Conservation (phyloP, 2,888 invertebrate genomes). For the Nephrocerus scutellatus region DNA sequence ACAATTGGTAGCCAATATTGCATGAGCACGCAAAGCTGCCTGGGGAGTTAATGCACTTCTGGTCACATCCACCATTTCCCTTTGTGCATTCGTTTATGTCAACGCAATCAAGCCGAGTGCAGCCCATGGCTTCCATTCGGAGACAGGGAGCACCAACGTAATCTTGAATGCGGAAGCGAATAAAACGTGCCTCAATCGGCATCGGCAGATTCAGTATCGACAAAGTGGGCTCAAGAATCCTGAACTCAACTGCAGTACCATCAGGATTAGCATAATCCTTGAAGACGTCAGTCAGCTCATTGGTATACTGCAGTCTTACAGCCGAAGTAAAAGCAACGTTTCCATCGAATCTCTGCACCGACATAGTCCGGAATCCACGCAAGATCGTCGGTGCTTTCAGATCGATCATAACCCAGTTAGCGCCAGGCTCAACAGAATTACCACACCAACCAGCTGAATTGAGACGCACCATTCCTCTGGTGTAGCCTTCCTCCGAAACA, state of each 20-base stretch:
- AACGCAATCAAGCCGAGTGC: slow-evolving; percentile 78
- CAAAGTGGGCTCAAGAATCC: slow-evolving; percentile 82
- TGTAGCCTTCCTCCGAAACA: slow-evolving; percentile 71
- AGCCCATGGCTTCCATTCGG: slow-evolving; percentile 87
- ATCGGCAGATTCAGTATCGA: slow-evolving; percentile 84
- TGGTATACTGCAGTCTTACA: slow-evolving; percentile 76
- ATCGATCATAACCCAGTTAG: slow-evolving; percentile 83
- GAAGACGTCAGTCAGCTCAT: slow-evolving; percentile 80
- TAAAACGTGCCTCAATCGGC: slow-evolving; percentile 83
- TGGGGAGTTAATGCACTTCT: slow-evolving; percentile 84
- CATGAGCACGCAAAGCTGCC: slow-evolving; percentile 85
- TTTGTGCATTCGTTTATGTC: slow-evolving; percentile 83
- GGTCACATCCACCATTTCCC: slow-evolving; percentile 87
- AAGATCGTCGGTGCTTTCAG: slow-evolving; percentile 82
- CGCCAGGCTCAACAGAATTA: slow-evolving; percentile 73
- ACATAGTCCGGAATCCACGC: slow-evolving; percentile 85
- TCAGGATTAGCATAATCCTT: slow-evolving; percentile 89
- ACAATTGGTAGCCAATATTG: slow-evolving; percentile 86
- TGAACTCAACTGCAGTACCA: slow-evolving; percentile 86
- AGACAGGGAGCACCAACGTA: slow-evolving; percentile 84
- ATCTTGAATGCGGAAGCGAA: slow-evolving; percentile 80
- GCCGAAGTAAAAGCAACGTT: slow-evolving; percentile 85
- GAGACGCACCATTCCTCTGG: slow-evolving; percentile 74
- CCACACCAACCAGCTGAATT: slow-evolving; percentile 90
- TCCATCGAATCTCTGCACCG: slow-evolving; percentile 73